Conservation (phyloP, 2,888 invertebrate species). For the Cerastis rubricosa region DNA sequence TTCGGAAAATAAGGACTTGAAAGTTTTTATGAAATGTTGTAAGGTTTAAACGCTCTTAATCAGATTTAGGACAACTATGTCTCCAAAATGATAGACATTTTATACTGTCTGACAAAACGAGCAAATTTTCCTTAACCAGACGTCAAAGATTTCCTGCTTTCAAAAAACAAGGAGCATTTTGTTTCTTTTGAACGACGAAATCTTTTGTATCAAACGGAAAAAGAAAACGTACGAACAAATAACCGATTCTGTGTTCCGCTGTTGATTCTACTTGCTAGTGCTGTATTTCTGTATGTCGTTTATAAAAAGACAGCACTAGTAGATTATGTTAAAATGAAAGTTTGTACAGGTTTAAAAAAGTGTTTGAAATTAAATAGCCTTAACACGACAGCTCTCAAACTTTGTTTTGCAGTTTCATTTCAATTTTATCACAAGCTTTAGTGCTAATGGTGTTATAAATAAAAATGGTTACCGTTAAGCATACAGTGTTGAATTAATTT, state of each 20-base stretch:
- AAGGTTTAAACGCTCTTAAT: too few species aligned
- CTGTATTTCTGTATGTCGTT: background rate
- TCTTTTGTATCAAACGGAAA: conserved; percentile 37
- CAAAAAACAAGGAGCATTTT: conserved; percentile 9
- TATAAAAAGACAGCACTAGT: background rate
- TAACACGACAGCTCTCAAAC: background rate
- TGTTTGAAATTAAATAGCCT: background rate
- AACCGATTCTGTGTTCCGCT: conserved; percentile 9
- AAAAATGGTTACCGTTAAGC: background rate
- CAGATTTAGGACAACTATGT: background rate
- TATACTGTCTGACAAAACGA: background rate
- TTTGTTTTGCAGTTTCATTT: background rate
- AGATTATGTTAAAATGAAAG: background rate
- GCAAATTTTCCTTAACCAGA: background rate
- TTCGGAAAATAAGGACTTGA: too few species aligned
- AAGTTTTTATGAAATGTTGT: too few species aligned
- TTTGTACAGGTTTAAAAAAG: background rate
- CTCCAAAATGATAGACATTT: background rate
- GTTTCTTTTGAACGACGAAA: conserved; percentile 32
- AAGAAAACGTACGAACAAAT: conserved; percentile 13
- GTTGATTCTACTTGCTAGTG: background rate
- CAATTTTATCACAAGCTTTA: background rate
- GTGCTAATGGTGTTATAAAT: background rate
- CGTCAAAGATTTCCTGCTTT: conserved; percentile 28
- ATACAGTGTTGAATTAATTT: conserved; percentile 25